Conservation (phyloP, 2,797 vertebrate species). For the Platyrinchus mystaceus region DNA sequence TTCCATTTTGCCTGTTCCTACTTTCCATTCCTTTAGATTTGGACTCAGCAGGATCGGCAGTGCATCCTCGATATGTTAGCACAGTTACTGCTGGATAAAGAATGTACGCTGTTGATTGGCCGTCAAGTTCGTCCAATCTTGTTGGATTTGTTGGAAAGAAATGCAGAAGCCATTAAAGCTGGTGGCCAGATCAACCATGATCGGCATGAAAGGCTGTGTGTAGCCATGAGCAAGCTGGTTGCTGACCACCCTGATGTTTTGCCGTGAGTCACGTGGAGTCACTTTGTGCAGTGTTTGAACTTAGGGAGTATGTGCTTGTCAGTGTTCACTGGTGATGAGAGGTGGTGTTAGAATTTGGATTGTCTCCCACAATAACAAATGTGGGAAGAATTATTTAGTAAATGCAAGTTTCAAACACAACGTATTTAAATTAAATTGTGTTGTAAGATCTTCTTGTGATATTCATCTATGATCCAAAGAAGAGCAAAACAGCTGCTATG, state of each 20-base stretch:
- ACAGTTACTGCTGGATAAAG: constrained; percentile 90
- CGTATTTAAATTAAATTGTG: neutral
- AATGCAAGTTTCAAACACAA: neutral
- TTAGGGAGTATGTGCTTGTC: fast-evolving
- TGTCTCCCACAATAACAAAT: neutral
- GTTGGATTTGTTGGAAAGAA: constrained; percentile 92
- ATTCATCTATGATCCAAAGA: neutral
- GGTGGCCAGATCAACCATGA: constrained; percentile 88
- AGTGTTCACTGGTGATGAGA: neutral
- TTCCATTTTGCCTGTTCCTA: neutral
- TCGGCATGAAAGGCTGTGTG: constrained; percentile 92
- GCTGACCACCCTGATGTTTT: constrained; percentile 87
- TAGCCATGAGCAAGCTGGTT: constrained; percentile 93
- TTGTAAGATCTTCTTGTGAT: neutral
- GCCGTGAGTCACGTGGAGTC: constrained; percentile 79
- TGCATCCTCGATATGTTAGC: constrained; percentile 84
- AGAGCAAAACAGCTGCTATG: neutral
- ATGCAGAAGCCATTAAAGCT: constrained; percentile 84
- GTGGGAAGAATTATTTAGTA: neutral
- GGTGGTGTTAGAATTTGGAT: neutral
- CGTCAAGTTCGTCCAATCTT: constrained; percentile 88
- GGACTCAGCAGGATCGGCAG: constrained; percentile 91
- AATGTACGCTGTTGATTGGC: constrained; percentile 86
- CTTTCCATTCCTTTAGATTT: constrained; percentile 76
- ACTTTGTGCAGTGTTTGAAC: neutral